Conservation (phyloP, 2,797 vertebrate genomes). For the Amblyraja radiata region DNA sequence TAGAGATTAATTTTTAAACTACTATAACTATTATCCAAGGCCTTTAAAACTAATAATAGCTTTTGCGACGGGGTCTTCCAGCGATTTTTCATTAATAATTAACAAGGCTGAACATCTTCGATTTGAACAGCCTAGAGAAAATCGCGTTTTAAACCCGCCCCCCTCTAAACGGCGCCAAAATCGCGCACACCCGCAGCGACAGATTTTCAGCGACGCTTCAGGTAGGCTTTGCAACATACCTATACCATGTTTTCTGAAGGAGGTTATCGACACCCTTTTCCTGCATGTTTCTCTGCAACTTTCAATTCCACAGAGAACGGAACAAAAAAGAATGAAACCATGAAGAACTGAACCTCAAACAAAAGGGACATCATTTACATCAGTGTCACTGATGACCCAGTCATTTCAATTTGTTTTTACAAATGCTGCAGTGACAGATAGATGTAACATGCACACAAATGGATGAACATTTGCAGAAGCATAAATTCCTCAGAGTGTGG, state of each 20-base stretch:
- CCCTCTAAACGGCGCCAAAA: too few relatives aligned
- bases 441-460: slow-evolving; percentile 10
- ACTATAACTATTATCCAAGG: too few relatives aligned
- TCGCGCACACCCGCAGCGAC: too few relatives aligned
- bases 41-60: too few relatives aligned
- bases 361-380: background rate
- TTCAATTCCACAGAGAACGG: background rate
- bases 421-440: background rate
- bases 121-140: too few relatives aligned
- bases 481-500: background rate
- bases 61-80: too few relatives aligned
- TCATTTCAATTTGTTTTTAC: background rate
- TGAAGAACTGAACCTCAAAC: slow-evolving; percentile 22
- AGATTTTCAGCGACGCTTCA: too few relatives aligned
- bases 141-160: too few relatives aligned
- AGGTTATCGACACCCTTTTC: background rate
- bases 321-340: background rate
- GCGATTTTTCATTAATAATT: too few relatives aligned
- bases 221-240: too few relatives aligned
- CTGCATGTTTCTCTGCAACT: background rate
- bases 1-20: too few relatives aligned
- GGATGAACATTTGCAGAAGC: background rate
- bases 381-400: background rate
- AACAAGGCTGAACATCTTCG: too few relatives aligned
- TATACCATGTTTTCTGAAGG: background rate